phyloP scores from a whole-genome alignment of 2,113 vertebrate species.

The Castor canadensis region DNA sequence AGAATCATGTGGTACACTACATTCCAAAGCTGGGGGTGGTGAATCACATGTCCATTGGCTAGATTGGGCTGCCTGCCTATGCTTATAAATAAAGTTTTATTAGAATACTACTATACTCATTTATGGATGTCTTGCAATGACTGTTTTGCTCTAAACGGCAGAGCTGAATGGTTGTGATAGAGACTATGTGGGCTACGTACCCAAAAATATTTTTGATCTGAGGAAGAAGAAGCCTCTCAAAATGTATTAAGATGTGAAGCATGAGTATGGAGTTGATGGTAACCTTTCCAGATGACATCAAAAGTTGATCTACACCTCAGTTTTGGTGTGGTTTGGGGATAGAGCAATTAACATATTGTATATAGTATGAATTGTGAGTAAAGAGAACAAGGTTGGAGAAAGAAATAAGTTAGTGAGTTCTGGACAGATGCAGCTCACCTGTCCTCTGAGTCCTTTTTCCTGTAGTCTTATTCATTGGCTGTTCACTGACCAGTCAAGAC shows the following conservation, averaged over 20 bases:
- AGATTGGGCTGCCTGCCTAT: not conserved
- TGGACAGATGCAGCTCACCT: rapidly evolving
- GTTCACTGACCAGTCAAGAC: not conserved
- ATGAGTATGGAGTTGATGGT: not conserved
- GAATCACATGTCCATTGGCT: too few species aligned
- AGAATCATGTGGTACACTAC: not conserved
- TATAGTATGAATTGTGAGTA: not conserved
- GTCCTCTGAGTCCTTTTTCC: not conserved
- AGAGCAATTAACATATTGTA: too few species aligned
- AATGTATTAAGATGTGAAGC: not conserved
- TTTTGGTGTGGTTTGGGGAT: too few species aligned
- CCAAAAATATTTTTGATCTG: not conserved
- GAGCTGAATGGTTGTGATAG: not conserved
- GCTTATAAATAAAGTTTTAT: not conserved
- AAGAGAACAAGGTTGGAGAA: not conserved
- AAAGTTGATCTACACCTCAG: not conserved
- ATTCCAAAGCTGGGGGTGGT: not conserved
- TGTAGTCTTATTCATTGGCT: not conserved
- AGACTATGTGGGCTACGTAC: not conserved
- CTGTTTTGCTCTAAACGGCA: not conserved
- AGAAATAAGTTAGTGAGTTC: not conserved
- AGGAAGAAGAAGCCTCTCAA: not conserved
- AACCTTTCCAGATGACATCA: too few species aligned
- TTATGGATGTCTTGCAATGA: not conserved
- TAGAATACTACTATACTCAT: not conserved